Percentiles rank a stretch among this genome's conserved stretches.
Evolutionary conservation across 2,113 vertebrate species (phyloP).

Genomic region (Ceratotherium simum): DNA sequence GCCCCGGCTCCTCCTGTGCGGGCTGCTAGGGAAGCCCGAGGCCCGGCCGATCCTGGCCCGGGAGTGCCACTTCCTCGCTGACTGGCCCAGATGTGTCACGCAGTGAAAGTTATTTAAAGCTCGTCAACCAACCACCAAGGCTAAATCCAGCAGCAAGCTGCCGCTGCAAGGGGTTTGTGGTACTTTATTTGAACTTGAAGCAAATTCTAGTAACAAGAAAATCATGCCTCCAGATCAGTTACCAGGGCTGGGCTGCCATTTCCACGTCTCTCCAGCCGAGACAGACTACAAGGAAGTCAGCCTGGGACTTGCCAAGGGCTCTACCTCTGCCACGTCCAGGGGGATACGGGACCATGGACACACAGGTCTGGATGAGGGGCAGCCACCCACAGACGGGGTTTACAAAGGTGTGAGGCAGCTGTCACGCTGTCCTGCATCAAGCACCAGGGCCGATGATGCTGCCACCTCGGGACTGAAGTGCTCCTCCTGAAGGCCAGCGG

Average conservation of each 20-base stretch:
- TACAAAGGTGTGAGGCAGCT: too few species aligned
- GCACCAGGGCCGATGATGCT: neutral
- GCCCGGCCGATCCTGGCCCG: neutral
- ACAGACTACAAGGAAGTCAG: neutral
- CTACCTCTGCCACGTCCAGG: accelerated
- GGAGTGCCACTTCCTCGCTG: neutral
- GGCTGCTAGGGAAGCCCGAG: neutral
- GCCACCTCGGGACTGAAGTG: neutral
- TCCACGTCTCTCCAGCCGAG: neutral
- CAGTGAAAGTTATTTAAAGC: neutral
- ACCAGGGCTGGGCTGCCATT: neutral
- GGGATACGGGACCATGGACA: neutral
- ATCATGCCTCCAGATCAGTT: neutral
- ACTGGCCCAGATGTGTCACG: neutral
- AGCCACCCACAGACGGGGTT: neutral
- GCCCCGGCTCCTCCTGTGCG: neutral
- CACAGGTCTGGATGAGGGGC: neutral
- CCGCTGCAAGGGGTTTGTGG: neutral
- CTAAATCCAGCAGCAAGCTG: neutral
- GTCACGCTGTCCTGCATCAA: neutral
- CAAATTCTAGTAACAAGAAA: neutral
- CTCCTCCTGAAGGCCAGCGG: neutral
- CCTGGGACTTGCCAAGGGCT: neutral
- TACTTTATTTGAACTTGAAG: neutral
- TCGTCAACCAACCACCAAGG: neutral